Evolutionary conservation across 2,113 vertebrate genomes (phyloP).

Genomic region (Heloderma charlesbogerti): DNA sequence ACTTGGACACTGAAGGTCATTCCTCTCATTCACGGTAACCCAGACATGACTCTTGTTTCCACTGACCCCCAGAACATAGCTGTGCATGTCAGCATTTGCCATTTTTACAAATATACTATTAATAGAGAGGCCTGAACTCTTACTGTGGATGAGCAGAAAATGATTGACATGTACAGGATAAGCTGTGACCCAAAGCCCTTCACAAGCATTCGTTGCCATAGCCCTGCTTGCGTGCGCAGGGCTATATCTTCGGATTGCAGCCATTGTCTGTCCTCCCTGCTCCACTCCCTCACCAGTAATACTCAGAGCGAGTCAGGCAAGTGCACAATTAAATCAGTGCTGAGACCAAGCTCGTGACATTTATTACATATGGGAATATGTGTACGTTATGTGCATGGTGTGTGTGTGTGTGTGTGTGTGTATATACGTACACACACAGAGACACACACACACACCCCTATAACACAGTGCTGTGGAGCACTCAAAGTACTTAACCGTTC

Average conservation of each 20-base stretch:
- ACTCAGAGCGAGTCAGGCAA: neutral
- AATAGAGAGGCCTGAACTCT: neutral
- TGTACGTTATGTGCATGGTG: too few species aligned
- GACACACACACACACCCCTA: too few species aligned
- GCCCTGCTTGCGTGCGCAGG: neutral
- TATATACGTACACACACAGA: too few species aligned
- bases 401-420: too few species aligned
- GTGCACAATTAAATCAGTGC: neutral
- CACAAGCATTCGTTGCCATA: neutral
- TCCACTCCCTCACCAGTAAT: neutral
- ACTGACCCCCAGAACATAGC: neutral
- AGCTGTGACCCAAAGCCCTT: neutral
- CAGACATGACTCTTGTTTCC: neutral
- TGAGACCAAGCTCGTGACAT: neutral
- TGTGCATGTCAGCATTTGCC: neutral
- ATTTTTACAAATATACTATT: constrained; percentile 17
- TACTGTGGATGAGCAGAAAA: neutral
- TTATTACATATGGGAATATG: too few species aligned
- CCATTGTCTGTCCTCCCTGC: neutral
- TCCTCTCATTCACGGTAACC: neutral
- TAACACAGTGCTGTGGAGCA: neutral
- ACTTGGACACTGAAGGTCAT: neutral
- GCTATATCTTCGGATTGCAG: neutral
- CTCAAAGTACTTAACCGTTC: neutral
- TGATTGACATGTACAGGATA: neutral